Evolutionary conservation across 2,113 vertebrate genomes (phyloP).

Genomic region (Sciurus niger): DNA sequence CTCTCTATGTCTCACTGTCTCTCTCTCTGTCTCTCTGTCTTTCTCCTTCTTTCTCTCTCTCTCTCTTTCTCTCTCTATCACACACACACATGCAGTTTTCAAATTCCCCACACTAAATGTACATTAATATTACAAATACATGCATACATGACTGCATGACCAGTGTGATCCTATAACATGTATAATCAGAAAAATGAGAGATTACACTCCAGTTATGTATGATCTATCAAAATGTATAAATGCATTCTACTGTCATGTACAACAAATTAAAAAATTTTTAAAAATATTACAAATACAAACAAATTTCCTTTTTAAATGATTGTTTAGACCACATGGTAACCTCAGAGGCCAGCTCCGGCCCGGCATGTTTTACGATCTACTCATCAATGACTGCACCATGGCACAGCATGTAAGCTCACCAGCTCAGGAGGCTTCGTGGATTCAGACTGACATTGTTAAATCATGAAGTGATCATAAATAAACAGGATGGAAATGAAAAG

Average conservation of each 20-base stretch:
- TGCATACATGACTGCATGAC: neutral
- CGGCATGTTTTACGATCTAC: neutral
- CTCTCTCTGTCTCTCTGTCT: neutral
- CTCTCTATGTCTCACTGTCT: no score
- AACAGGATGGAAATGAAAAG: conserved; percentile 10
- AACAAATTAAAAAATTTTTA: no score
- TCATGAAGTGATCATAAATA: neutral
- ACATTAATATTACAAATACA: neutral
- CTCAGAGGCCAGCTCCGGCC: neutral
- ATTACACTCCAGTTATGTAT: no score
- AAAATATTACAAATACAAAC: neutral
- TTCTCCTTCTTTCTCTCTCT: neutral
- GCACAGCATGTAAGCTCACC: neutral
- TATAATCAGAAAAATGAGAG: no score
- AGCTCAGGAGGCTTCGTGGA: neutral
- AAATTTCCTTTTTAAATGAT: neutral
- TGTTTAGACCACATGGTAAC: neutral
- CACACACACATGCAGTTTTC: neutral
- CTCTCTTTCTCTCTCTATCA: neutral
- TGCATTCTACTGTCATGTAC: no score
- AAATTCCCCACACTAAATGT: neutral
- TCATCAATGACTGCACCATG: neutral
- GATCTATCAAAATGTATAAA: no score
- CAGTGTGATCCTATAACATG: no score
- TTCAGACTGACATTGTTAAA: conserved; percentile 24